Base-by-base conservation (phyloP, 2,888 invertebrate genomes). In the Orthosia cruda region DNA sequence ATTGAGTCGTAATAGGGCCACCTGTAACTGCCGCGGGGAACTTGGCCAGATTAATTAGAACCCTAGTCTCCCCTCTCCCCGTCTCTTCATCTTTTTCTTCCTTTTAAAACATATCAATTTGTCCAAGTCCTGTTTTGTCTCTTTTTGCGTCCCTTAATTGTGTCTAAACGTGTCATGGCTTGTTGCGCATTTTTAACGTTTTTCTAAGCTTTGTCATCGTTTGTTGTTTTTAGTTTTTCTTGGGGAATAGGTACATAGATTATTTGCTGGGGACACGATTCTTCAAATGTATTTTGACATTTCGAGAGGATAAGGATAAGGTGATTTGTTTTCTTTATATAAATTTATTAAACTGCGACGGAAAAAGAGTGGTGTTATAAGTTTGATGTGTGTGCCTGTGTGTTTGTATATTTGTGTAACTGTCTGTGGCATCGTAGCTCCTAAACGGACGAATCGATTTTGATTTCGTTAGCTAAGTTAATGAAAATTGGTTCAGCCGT, bases 1-100 rank as follows among this genome's bases (percentile, higher is more conserved):
- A 86, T 87, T 83, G 75, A 74, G 76, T 77, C 69, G 64, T 80
- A 89, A 89, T 88, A 68, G 74, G 71, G 59, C 81, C 83, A 89
- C 86, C 85, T 90, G 88, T 89, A 83, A 81, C 74, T 62, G 79
- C 65, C 81, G 45, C 63, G 58, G 71, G 78, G 71, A 72, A 76
- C 77, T 81, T 72, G 70, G 52, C 11, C 54, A 62, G 74, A 80
- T 77, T 86, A 88, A 87, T 88, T 88, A 74, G 71, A 62, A 12
- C 32, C 58, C 52, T 40, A 0, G 7, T 40, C 9, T 1, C 40
- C 40, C 40, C 40, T 9, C 58, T 12, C 15, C 57, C 59, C n/a
- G 18, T 4, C 52, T 15, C 26, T 13, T 52, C 67, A 70, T 73
- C 67, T 74, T 76, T 81, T 81, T 76, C 74, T 76, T 80, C 58